These are phyloP conservation scores for Amazona ochrocephala DNA, from an alignment of 2,797 vertebrate genomes.

Conservation along the genomic window DNA sequence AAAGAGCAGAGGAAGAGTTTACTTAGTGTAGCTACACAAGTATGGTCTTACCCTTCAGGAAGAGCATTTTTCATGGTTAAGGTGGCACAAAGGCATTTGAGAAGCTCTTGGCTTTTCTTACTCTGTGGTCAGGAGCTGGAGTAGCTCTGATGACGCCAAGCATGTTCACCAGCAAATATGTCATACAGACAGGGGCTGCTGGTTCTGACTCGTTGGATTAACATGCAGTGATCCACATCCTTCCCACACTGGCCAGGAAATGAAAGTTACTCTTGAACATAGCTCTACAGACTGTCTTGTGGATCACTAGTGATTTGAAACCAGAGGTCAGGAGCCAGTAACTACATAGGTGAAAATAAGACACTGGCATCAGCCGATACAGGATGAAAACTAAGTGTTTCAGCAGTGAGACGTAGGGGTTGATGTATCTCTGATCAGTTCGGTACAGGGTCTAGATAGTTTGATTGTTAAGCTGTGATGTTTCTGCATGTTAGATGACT, in stretches of 20 bases:
- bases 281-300: neutral
- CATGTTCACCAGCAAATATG: neutral
- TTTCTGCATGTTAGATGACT: neutral
- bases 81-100: neutral
- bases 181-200: neutral
- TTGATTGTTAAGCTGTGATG: neutral
- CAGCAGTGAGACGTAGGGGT: neutral
- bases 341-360: neutral
- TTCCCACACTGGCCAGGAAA: neutral
- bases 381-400: neutral
- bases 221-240: fast-evolving
- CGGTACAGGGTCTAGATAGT: neutral
- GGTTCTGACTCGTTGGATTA: neutral
- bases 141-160: neutral
- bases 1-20: neutral
- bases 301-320: neutral
- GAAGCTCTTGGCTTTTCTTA: neutral
- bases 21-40: neutral
- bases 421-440: neutral
- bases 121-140: neutral
- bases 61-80: neutral
- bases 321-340: neutral
- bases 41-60: neutral
- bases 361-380: neutral
- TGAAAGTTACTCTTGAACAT: neutral